Base-by-base conservation (phyloP, 1,140 invertebrate genomes). In the Samia ricini region DNA sequence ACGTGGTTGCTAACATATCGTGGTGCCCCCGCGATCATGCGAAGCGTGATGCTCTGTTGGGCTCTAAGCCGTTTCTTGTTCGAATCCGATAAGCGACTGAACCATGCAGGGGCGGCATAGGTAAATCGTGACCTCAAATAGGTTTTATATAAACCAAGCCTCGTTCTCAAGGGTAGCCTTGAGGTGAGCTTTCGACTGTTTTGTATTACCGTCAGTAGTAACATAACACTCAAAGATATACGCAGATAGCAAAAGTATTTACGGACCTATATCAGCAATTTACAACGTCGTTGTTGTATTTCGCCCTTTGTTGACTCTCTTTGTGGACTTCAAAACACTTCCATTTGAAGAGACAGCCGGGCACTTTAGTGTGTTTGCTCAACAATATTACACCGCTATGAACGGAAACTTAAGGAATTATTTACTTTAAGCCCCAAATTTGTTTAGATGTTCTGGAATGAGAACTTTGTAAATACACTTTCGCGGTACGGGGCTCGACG, bases 371-470 rank as follows among this genome's bases (percentile, higher is more conserved):
- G 15, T 42, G 65, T 72, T 72, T 70, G 57, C 66, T 10, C 56
- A 52, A 66, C 70, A 66, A 66, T 63, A 68, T 66, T 65, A 63
- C 61, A 26, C 22, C 33, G 36, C 26, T 42, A n/a, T 26, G 50
- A 42, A 64, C 63, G 56, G 59, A 63, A 49, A 56, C 23, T 8
- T 22, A 19, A 24, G 18, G 57, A 63, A 67, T 65, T 67, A 67
- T 71, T 71, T 71, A 29, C 36, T 58, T 65, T 65, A 58, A 51
- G 36, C 23, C 57, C 33, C 56, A 65, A 69, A 69, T 69, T 69
- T 65, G 68, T 64, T 62, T 69, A 64, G 63, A 57, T 60, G 57
- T 64, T 42, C 48, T 36, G 20, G 20, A 54, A 22, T 60, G 52
- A 60, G 57, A 52, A 49, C 57, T 63, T 56, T 58, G 55, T 60